Conservation (phyloP, 2,797 vertebrate species). For the Trematomus bernacchii region DNA sequence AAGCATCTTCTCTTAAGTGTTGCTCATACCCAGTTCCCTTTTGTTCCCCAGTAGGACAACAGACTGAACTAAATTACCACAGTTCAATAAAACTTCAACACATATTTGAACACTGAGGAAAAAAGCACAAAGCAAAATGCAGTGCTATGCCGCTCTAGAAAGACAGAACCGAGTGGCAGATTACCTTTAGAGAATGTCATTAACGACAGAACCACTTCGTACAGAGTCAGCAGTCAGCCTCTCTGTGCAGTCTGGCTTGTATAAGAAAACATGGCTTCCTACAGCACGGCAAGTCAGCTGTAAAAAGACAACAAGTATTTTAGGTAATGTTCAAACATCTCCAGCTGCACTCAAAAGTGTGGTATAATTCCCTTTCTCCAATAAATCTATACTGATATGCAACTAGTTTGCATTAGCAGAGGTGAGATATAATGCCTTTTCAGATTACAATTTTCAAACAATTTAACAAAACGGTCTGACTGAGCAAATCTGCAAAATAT, state of each 20-base stretch:
- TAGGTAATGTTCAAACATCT: conserved; percentile 53
- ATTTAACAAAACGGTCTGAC: conserved; percentile 19
- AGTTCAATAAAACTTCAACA: conserved; percentile 27
- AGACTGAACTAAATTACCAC: conserved; percentile 42
- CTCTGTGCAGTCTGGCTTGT: conserved; percentile 39
- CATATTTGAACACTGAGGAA: conserved; percentile 27
- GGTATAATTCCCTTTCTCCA: conserved; percentile 25
- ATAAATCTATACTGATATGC: conserved; percentile 46
- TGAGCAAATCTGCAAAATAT: conserved; percentile 20
- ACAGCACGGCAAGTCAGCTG: conserved; percentile 60
- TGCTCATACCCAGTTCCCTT: conserved; percentile 28
- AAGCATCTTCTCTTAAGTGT: neutral
- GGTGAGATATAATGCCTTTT: conserved; percentile 18
- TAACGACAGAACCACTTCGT: conserved; percentile 62
- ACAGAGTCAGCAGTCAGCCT: conserved; percentile 57
- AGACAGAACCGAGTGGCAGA: conserved; percentile 55
- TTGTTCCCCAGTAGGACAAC: conserved; percentile 17
- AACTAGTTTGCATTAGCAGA: conserved; percentile 34
- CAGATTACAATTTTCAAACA: conserved; percentile 14
- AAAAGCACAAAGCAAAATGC: conserved; percentile 29
- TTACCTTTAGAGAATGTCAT: conserved; percentile 64
- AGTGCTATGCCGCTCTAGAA: conserved; percentile 26
- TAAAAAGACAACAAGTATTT: conserved; percentile 59
- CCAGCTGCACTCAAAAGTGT: conserved; percentile 47
- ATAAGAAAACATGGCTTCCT: conserved; percentile 58